Evolutionary conservation across 2,888 invertebrate genomes (phyloP).

Genomic region (Caenorhabditis sinica): DNA sequence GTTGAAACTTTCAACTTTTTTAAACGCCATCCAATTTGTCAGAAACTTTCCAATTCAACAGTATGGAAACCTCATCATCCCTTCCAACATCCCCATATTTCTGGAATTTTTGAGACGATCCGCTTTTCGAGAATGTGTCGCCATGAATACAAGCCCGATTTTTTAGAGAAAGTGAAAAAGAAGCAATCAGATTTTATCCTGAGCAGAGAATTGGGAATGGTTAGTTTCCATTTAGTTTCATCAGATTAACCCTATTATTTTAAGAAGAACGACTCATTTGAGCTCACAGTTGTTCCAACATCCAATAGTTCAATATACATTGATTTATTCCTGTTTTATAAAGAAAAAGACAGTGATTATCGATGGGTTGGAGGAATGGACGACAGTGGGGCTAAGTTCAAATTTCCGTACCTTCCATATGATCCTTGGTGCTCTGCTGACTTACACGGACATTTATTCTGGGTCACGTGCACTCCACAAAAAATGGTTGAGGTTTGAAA

Average conservation of each 20-base stretch:
- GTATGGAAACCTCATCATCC: not conserved
- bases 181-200: not conserved
- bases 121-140: too few relatives aligned
- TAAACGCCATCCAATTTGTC: not conserved
- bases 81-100: not conserved
- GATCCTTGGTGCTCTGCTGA: conserved; percentile 18
- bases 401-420: not conserved
- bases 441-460: conserved; percentile 7
- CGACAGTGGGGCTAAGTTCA: not conserved
- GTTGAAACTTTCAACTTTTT: not conserved
- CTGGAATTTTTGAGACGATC: conserved; percentile 37
- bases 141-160: conserved; percentile 40
- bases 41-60: not conserved
- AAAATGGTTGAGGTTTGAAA: not conserved
- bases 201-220: not conserved
- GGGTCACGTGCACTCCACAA: conserved; percentile 6
- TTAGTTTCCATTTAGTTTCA: not conserved
- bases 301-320: not conserved
- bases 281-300: not conserved
- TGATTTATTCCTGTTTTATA: conserved; percentile 6
- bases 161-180: not conserved
- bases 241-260: not conserved
- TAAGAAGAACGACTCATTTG: conserved; percentile 1
- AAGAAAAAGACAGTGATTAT: not conserved
- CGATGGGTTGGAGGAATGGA: not conserved